These are phyloP conservation scores for Nixonia krombeini DNA, from an alignment of 1,140 invertebrate genomes.

Conservation along the genomic window DNA sequence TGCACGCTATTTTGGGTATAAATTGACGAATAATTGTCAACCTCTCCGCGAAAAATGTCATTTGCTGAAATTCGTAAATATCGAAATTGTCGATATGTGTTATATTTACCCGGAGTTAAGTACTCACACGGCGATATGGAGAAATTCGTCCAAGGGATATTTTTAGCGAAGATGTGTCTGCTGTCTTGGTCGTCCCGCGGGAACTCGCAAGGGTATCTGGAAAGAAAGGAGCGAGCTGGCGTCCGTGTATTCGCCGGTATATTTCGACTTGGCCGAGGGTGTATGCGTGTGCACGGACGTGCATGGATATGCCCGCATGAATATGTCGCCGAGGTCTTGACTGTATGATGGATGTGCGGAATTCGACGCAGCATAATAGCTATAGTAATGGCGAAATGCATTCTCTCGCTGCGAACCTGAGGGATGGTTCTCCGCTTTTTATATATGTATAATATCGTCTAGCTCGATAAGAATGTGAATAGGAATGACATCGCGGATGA, in stretches of 20 bases:
- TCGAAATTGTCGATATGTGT: too few species aligned
- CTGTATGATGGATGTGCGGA: slow-evolving; percentile 58
- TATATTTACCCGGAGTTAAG: too few species aligned
- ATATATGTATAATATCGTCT: slow-evolving; percentile 27
- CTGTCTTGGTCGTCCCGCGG: background rate
- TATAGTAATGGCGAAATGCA: slow-evolving; percentile 45
- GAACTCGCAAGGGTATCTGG: background rate
- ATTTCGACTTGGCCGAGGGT: background rate
- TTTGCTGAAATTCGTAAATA: too few species aligned
- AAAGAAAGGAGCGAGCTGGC: background rate
- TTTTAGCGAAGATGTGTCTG: background rate
- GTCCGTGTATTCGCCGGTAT: background rate
- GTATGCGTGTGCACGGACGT: background rate
- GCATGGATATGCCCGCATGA: background rate
- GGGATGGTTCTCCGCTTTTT: slow-evolving; percentile 23
- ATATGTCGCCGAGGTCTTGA: slow-evolving; percentile 9
- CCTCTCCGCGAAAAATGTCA: too few species aligned
- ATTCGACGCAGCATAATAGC: slow-evolving; percentile 58
- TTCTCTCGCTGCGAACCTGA: slow-evolving; percentile 29
- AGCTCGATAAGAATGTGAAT: slow-evolving; percentile 29
- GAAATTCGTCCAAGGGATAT: background rate
- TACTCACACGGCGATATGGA: too few species aligned
- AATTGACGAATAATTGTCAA: too few species aligned
- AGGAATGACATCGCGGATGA: too few species aligned
- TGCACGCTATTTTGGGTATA: too few species aligned